These are phyloP conservation scores for Sarcoramphus papa DNA, from an alignment of 2,797 vertebrate species.

Conservation along the genomic window DNA sequence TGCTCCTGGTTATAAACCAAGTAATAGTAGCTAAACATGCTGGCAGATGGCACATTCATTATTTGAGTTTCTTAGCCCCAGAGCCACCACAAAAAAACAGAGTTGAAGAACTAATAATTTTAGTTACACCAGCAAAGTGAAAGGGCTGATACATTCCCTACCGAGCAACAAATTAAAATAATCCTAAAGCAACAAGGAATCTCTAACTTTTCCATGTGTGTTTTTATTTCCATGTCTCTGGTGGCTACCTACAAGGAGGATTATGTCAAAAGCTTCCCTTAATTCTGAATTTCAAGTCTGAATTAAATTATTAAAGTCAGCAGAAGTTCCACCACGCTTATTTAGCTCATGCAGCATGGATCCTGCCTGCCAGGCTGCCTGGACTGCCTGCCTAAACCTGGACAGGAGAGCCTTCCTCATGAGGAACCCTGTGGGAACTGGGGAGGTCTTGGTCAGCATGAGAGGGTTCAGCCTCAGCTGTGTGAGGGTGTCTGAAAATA, in stretches of 20 bases:
- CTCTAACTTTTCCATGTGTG: not conserved
- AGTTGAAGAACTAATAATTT: not conserved
- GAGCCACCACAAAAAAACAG: not conserved
- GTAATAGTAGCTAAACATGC: not conserved
- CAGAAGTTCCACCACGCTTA: not conserved
- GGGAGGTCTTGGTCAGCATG: not conserved
- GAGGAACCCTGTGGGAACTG: fast-evolving
- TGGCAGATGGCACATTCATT: not conserved
- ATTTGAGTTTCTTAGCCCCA: not conserved
- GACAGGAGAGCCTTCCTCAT: not conserved
- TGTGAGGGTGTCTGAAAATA: not conserved
- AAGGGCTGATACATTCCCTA: not conserved
- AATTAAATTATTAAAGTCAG: not conserved
- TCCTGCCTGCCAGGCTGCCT: not conserved
- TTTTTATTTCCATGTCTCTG: conserved; percentile 15
- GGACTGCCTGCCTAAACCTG: not conserved
- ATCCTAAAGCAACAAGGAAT: not conserved
- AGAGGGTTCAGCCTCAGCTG: not conserved
- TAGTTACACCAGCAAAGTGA: not conserved
- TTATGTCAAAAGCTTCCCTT: not conserved
- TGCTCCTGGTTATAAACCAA: not conserved
- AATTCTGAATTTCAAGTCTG: not conserved
- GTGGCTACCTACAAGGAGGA: not conserved
- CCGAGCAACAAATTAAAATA: not conserved
- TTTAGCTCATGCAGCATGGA: not conserved